Conservation (phyloP, 2,113 vertebrate genomes). For the Amblyornis subalaris region DNA sequence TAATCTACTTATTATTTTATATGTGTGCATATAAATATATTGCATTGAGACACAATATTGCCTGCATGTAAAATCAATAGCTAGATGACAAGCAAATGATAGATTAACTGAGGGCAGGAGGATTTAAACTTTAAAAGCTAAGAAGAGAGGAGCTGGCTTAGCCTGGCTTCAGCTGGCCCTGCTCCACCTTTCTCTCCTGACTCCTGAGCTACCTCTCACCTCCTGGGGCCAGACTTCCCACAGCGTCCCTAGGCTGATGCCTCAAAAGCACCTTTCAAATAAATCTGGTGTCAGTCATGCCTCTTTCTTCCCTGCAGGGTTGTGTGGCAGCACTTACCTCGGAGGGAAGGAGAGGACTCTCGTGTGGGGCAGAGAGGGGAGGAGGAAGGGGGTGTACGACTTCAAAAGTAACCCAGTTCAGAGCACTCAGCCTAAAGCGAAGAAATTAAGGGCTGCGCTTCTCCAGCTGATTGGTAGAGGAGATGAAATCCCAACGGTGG, state of each 20-base stretch:
- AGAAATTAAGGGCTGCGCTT: background rate
- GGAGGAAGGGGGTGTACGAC: background rate
- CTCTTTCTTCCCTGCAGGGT: background rate
- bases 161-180: conserved; percentile 26
- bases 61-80: background rate
- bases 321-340: background rate
- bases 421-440: background rate
- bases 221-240: conserved; percentile 45
- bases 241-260: background rate
- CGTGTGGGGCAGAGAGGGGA: background rate
- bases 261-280: conserved; percentile 50
- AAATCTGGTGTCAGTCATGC: conserved; percentile 50
- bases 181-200: conserved; percentile 16
- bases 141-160: conserved; percentile 31
- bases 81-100: background rate
- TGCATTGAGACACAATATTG: background rate
- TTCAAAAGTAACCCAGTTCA: background rate
- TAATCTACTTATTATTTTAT: background rate
- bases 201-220: background rate
- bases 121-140: conserved; percentile 39
- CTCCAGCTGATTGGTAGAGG: background rate
- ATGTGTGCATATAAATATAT: background rate
- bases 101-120: conserved; percentile 8
- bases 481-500: background rate
- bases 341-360: background rate